Evolutionary conservation across 2,113 vertebrate species (phyloP), one percentile per base, ranked within the genome.

Genomic region (Tachysurus vachellii): DNA sequence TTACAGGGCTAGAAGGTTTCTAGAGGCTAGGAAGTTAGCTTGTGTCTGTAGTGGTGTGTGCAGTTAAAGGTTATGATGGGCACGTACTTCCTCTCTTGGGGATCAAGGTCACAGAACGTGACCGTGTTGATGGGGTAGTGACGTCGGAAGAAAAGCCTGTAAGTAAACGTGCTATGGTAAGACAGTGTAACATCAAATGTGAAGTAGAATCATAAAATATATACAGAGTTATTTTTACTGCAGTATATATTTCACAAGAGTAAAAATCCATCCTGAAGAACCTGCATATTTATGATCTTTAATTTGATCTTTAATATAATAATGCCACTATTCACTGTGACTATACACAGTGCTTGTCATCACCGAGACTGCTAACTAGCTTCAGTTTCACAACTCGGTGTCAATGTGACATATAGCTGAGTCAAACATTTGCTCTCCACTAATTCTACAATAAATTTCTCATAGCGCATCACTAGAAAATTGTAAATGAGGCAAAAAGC

Each of bases 71-170:
- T 59, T 54, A n/a, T 36, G 16, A 73, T 9, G 79, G 28, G 73
- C 12, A 96, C 97, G 96, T 94, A 99, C 98, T 99, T 99, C 90
- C 98, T 96, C 91, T 99, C 97, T 93, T 99, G 97, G 83, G 98
- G 97, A 89, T 99, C 98, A 88, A 96, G 94, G 89, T 99, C 96
- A 59, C 98, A 99, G 95, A 99, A 99, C 2, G 98, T 99, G 92
- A 99, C 95, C 0, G 97, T 97, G 95, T 95, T 97, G 90, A 96
- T 96, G 0, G 98, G 98, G 85, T 99, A 99, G 93, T 99, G 98
- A 87, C 98, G 95, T 87, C 98, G 92, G 95, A 99, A 99, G 94
- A 99, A 99, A 61, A 99, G 93, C 91, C 98, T 99, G 86, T 8
- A 87, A 92, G 90, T 80, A 54, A 64, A 23, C 11, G 68, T 68